Percentiles rank a stretch among this genome's conserved stretches.
phyloP scores from a whole-genome alignment of 2,888 invertebrate genomes.

The Eupithecia abbreviata region DNA sequence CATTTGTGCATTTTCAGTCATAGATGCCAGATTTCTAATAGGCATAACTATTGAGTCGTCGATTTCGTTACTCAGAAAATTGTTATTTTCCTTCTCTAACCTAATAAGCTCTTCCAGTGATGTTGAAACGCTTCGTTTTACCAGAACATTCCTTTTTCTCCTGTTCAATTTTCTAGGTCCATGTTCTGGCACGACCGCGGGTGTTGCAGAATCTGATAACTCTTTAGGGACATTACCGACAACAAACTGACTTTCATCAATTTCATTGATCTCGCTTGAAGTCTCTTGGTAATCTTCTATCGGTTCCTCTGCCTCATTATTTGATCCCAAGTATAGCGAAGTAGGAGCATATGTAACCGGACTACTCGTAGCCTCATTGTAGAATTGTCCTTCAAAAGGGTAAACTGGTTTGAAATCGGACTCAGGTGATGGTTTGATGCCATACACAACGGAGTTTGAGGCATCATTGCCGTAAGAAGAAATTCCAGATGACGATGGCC shows the following conservation, averaged over 20 bases:
- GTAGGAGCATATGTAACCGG: slow-evolving; percentile 75
- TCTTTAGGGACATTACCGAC: slow-evolving; percentile 87
- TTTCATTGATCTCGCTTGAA: slow-evolving; percentile 53
- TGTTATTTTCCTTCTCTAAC: slow-evolving; percentile 69
- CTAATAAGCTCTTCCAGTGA: slow-evolving; percentile 74
- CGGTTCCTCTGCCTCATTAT: slow-evolving; percentile 68
- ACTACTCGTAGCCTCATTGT: slow-evolving; percentile 70
- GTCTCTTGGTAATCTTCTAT: slow-evolving; percentile 64
- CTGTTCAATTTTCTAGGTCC: slow-evolving; percentile 83
- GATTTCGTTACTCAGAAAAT: slow-evolving; percentile 79
- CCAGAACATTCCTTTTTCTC: slow-evolving; percentile 49
- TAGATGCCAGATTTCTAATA: slow-evolving; percentile 54
- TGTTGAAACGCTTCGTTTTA: slow-evolving; percentile 65
- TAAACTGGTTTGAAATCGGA: slow-evolving; percentile 79
- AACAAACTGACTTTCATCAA: slow-evolving; percentile 83
- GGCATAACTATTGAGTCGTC: slow-evolving; percentile 66
- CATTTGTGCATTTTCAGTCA: slow-evolving; percentile 46
- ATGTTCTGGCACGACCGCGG: slow-evolving; percentile 86
- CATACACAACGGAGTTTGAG: slow-evolving; percentile 74
- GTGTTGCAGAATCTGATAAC: slow-evolving; percentile 78
- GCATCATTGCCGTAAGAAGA: slow-evolving; percentile 70
- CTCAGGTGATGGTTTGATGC: slow-evolving; percentile 73
- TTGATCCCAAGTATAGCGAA: slow-evolving; percentile 77
- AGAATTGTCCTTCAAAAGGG: slow-evolving; percentile 75
- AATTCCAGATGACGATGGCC: slow-evolving; percentile 60